Conservation (phyloP, 2,888 invertebrate genomes). For the Molorchus minor region DNA sequence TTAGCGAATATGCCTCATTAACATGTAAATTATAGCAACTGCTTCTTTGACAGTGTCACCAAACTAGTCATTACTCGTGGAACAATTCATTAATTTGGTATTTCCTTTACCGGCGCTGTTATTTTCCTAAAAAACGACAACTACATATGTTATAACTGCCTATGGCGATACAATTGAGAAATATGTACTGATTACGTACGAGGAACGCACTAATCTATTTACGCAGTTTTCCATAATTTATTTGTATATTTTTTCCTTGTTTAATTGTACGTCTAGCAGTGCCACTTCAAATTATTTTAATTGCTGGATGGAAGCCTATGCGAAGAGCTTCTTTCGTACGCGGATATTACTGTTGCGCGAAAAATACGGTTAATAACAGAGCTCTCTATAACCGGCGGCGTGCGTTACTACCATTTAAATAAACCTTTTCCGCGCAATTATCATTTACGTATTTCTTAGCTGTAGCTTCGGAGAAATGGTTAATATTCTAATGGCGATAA, state of each 20-base stretch:
- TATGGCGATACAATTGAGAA: not conserved
- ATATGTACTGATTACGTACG: constrained; percentile 3
- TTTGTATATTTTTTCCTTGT: constrained; percentile 2
- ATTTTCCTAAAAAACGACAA: constrained; percentile 1
- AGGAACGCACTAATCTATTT: constrained; percentile 15
- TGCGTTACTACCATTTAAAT: constrained; percentile 19
- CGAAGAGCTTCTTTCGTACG: constrained; percentile 15
- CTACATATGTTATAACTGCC: constrained; percentile 1
- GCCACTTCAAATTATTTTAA: constrained; percentile 19
- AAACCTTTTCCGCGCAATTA: constrained; percentile 13
- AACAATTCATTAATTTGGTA: constrained; percentile 4
- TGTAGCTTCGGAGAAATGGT: constrained; percentile 10
- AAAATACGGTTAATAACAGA: constrained; percentile 17
- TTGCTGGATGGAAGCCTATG: constrained; percentile 17
- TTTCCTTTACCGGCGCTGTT: constrained; percentile 1
- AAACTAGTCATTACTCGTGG: not conserved
- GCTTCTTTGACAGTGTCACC: not conserved
- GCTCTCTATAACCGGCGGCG: constrained; percentile 7
- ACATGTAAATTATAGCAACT: not conserved
- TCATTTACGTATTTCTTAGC: constrained; percentile 3
- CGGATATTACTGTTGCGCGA: constrained; percentile 12
- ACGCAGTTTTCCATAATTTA: constrained; percentile 11
- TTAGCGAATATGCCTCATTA: not conserved
- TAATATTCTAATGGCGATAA: constrained; percentile 6
- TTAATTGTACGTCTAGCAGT: constrained; percentile 9